Evolutionary conservation across 2,797 vertebrate genomes (phyloP).

Genomic region (Brotula barbata): DNA sequence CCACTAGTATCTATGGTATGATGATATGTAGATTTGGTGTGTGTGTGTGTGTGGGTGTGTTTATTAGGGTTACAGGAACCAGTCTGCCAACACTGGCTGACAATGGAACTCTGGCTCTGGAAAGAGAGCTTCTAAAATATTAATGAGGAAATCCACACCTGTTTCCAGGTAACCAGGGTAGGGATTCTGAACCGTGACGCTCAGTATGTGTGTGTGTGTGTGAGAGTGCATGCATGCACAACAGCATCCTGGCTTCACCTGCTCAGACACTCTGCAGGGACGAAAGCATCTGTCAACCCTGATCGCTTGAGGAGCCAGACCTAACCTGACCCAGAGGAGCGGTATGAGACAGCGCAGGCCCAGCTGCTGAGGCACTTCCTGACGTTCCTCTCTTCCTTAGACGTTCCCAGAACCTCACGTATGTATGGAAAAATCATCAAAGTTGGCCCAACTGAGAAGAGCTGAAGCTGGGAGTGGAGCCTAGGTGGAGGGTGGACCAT

Average conservation of each 20-base stretch:
- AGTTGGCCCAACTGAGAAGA: conserved; percentile 46
- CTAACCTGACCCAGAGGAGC: conserved; percentile 28
- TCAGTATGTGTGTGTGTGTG: conserved; percentile 30
- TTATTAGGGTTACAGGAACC: conserved; percentile 59
- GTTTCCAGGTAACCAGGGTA: conserved; percentile 84
- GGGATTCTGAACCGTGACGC: conserved; percentile 70
- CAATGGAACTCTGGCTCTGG: conserved; percentile 74
- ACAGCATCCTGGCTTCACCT: conserved; percentile 52
- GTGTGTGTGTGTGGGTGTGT: conserved; percentile 9
- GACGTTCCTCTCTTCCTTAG: not conserved
- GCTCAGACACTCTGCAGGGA: conserved; percentile 52
- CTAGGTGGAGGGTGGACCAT: conserved; percentile 44
- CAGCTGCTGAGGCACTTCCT: conserved; percentile 24
- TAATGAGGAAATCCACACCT: conserved; percentile 83
- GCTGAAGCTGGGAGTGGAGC: conserved; percentile 42
- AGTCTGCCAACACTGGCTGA: conserved; percentile 56
- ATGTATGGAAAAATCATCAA: conserved; percentile 59
- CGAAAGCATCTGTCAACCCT: conserved; percentile 43
- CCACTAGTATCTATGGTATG: no score
- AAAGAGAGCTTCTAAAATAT: conserved; percentile 79
- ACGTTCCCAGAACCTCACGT: conserved; percentile 31
- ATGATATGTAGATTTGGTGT: not conserved
- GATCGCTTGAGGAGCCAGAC: conserved; percentile 25
- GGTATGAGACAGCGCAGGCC: conserved; percentile 54
- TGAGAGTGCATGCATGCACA: conserved; percentile 35